Evolutionary conservation across 2,113 vertebrate genomes (phyloP), one percentile per base, ranked within the genome.

Genomic region (Sinocyclocheilus rhinocerous): DNA sequence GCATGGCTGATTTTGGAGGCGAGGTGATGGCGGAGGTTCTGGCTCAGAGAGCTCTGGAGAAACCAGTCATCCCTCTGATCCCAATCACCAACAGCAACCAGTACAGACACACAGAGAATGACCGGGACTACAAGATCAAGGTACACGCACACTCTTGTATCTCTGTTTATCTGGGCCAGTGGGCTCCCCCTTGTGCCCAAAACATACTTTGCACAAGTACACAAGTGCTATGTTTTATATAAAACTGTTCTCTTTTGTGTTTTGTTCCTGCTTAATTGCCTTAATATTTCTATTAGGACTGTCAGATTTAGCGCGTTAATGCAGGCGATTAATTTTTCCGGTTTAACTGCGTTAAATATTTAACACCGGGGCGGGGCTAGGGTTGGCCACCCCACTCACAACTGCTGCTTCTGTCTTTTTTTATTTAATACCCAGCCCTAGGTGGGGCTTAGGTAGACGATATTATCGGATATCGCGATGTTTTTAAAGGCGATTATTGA

Each of bases 11-110:
- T 93, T 97, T 97, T 84, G 97, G 94, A 90, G 96, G 96, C 26
- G 97, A 99, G 92, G 96, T 99, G 85, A 92, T 99, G 95, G 97
- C 97, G 57, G 97, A 99, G 93, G 97, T 98, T n/a, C 96, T 98
- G 93, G 97, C 97, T 24, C 97, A 98, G 92, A 95, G 97, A 86
- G 97, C 97, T 87, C 95, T 96, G 0, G 92, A 97, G 88, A 99
- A 98, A 91, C 97, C 97, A 20, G 94, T 97, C 90, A 96, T 98
- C 92, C 97, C 98, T 88, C 95, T 97, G 91, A 95, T 97, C 91
- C 97, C 97, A 83, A 95, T 97, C 90, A 92, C 95, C 90, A 98
- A 93, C 93, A 97, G 95, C 90, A 96, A 94, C 93, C 96, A 98
- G 80, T 98, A 96, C 92, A 95, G 97, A 93, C 97, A 98, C 91